Evolutionary conservation across 2,888 invertebrate species (phyloP).

Genomic region (Dicranocentrus wangi): DNA sequence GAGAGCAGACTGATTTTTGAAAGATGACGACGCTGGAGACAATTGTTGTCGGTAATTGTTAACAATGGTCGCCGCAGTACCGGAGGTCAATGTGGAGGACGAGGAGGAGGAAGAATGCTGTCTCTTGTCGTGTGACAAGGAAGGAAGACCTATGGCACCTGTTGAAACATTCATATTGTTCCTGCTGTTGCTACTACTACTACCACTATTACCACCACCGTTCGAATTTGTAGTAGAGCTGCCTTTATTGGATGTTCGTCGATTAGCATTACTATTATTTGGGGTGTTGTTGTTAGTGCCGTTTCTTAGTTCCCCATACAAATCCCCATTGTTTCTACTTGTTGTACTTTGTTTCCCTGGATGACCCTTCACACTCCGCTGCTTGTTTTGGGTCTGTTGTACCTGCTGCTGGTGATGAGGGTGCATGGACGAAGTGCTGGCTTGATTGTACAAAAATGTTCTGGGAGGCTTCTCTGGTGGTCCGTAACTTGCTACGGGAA

Average conservation of each 20-base stretch:
- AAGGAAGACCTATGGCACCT: conserved; percentile 52
- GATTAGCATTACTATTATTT: conserved; percentile 8
- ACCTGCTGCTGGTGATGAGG: conserved; percentile 1
- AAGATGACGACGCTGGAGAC: conserved; percentile 36
- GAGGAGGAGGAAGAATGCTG: conserved; percentile 64
- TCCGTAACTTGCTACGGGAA: conserved; percentile 1
- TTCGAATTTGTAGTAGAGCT: conserved; percentile 29
- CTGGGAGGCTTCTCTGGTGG: conserved; percentile 86
- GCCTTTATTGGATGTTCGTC: conserved; percentile 8
- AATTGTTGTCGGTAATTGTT: conserved; percentile 57
- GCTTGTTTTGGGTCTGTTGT: background rate
- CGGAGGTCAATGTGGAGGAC: conserved; percentile 64
- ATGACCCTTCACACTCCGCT: conserved; percentile 30
- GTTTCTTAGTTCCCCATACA: conserved; percentile 32
- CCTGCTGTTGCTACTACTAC: too few relatives aligned
- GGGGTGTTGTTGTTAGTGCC: background rate
- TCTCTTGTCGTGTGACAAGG: conserved; percentile 55
- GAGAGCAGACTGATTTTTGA: background rate
- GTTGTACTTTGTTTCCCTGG: conserved; percentile 29
- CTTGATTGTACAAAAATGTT: conserved; percentile 76
- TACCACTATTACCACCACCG: conserved; percentile 27
- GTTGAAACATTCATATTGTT: background rate
- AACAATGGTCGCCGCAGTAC: conserved; percentile 59
- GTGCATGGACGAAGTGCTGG: conserved; percentile 7
- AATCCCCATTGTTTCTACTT: conserved; percentile 19